These are phyloP conservation scores for Koerneria pararmatus DNA, from an alignment of 2,888 invertebrate genomes.

Conservation along the genomic window DNA sequence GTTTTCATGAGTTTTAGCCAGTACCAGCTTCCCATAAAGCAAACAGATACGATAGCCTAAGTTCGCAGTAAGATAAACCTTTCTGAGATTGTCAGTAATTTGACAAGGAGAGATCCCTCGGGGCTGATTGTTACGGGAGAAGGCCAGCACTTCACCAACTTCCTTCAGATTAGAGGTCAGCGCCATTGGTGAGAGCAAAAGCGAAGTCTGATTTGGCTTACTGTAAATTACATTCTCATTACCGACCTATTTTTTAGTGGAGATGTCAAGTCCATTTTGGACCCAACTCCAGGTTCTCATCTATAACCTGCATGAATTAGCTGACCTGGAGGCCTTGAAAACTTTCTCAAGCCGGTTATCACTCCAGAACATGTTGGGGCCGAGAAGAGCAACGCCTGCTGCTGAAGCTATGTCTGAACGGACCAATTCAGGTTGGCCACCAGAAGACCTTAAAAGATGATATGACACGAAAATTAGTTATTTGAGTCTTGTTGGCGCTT, in stretches of 20 bases:
- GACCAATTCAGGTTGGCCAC: slow-evolving; percentile 41
- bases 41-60: not conserved
- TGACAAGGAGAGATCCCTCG: slow-evolving; percentile 55
- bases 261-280: slow-evolving; percentile 69
- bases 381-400: slow-evolving; percentile 50
- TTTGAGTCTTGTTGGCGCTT: too few species aligned
- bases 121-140: slow-evolving; percentile 83
- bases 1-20: too few species aligned
- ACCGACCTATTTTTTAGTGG: too few species aligned
- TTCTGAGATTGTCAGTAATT: slow-evolving; percentile 56
- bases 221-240: too few species aligned
- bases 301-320: not conserved
- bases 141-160: slow-evolving; percentile 76
- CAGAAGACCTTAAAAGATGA: slow-evolving; percentile 20
- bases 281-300: not conserved
- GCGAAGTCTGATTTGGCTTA: slow-evolving; percentile 48
- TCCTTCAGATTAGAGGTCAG: slow-evolving; percentile 71
- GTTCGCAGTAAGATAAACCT: slow-evolving; percentile 29
- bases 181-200: slow-evolving; percentile 50
- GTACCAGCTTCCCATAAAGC: not conserved
- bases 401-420: slow-evolving; percentile 56
- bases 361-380: slow-evolving; percentile 56
- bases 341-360: slow-evolving; percentile 56
- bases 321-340: slow-evolving; percentile 44
- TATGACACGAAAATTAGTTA: too few species aligned